Evolutionary conservation across 2,797 vertebrate species (phyloP).

Genomic region (Sylvilagus floridanus): DNA sequence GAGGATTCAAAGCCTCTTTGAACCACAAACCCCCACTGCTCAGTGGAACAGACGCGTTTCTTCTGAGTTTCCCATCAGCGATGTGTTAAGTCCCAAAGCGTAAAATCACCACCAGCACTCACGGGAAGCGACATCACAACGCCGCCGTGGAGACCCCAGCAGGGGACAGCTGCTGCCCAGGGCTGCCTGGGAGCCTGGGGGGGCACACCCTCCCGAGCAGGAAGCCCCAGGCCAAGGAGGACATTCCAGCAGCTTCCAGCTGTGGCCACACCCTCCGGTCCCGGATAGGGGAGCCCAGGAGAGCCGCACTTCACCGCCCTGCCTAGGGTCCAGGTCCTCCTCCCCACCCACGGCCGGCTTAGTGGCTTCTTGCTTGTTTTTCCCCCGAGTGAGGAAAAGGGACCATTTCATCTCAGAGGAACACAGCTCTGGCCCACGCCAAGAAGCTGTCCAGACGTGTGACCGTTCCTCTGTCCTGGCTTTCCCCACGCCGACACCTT

Average conservation of each 20-base stretch:
- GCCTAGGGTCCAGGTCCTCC: not conserved
- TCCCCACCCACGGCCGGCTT: not conserved
- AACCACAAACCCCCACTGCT: rapidly evolving
- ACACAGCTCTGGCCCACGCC: not conserved
- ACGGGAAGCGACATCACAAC: not conserved
- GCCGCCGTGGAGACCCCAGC: not conserved
- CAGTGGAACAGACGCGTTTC: rapidly evolving
- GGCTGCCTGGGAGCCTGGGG: not conserved
- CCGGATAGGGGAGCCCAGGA: not conserved
- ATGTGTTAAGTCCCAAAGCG: not conserved
- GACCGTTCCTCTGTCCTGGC: rapidly evolving
- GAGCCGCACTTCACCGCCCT: not conserved
- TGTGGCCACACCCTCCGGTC: not conserved
- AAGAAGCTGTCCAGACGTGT: not conserved
- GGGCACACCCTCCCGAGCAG: not conserved
- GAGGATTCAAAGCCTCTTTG: too few relatives aligned
- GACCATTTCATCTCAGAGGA: not conserved
- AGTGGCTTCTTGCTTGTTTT: not conserved
- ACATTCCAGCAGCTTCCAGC: not conserved
- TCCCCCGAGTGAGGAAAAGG: not conserved
- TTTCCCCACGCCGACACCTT: not conserved
- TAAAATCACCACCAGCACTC: too few relatives aligned
- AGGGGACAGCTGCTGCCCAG: not conserved
- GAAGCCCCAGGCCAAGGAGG: not conserved
- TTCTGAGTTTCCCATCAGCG: not conserved